A percentile compares a stretch with the other conserved stretches of the same genome.
These are phyloP conservation scores for Cryptoprocta ferox DNA, from an alignment of 2,797 vertebrate species.

Conservation along the genomic window DNA sequence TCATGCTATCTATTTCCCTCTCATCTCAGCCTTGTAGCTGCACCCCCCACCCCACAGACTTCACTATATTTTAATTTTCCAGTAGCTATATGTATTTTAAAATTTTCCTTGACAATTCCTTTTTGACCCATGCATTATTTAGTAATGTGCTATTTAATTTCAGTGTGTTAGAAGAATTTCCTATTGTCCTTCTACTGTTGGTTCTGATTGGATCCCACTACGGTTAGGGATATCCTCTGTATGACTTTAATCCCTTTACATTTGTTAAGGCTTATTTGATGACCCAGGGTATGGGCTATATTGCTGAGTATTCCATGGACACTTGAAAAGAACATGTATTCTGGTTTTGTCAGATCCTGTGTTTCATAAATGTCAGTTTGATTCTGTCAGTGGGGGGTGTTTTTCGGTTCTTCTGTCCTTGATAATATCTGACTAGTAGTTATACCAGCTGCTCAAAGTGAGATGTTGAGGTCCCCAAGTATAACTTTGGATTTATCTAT, in stretches of 20 bases:
- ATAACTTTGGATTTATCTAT: background rate
- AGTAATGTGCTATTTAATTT: background rate
- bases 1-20: background rate
- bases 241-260: background rate
- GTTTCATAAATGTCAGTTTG: background rate
- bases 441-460: background rate
- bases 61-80: background rate
- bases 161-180: background rate
- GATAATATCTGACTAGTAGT: background rate
- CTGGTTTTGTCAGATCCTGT: background rate
- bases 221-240: background rate
- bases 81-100: background rate
- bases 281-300: background rate
- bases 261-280: background rate
- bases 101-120: background rate
- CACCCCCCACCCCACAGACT: background rate
- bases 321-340: background rate
- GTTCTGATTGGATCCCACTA: background rate
- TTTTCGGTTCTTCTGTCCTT: background rate
- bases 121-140: background rate
- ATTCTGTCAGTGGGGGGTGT: background rate
- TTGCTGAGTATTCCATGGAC: background rate
- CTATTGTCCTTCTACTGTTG: background rate
- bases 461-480: background rate
- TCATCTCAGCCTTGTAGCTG: background rate